These are phyloP conservation scores for Sminthurides bifidus DNA, from an alignment of 1,140 invertebrate genomes.

Conservation along the genomic window DNA sequence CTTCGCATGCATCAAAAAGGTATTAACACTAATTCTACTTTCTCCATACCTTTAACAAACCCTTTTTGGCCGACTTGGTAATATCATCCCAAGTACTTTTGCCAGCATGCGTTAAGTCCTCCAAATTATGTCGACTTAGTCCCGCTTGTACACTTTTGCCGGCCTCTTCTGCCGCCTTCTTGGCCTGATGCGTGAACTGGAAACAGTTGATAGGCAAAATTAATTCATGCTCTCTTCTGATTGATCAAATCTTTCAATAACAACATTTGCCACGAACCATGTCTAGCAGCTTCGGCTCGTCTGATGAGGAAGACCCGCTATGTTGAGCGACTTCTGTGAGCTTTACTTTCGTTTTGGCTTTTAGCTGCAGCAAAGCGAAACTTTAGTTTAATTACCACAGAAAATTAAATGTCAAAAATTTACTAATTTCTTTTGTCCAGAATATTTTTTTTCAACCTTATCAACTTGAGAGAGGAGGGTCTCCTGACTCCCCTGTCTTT, in stretches of 20 bases:
- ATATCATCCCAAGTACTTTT: slow-evolving; percentile 74
- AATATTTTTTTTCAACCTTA: slow-evolving; percentile 47
- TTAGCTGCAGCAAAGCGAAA: slow-evolving; percentile 27
- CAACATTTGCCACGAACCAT: background rate
- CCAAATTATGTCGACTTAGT: slow-evolving; percentile 61
- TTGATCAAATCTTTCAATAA: no score
- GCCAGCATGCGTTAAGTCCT: slow-evolving; percentile 73
- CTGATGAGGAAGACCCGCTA: slow-evolving; percentile 28
- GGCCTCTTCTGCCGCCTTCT: slow-evolving; percentile 75
- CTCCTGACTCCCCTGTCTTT: slow-evolving; percentile 75
- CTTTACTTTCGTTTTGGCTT: slow-evolving; percentile 34
- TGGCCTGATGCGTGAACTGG: slow-evolving; percentile 71
- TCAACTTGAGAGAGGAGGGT: slow-evolving; percentile 79
- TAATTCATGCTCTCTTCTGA: background rate
- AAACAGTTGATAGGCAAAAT: slow-evolving; percentile 12
- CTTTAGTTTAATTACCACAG: background rate
- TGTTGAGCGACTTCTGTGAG: slow-evolving; percentile 34
- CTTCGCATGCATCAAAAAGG: no score
- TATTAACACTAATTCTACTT: no score
- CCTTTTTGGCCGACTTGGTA: slow-evolving; percentile 84
- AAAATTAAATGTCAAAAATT: no score
- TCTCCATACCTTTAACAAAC: slow-evolving; percentile 55
- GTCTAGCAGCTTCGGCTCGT: slow-evolving; percentile 23
- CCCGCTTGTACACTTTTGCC: slow-evolving; percentile 63
- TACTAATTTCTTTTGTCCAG: background rate